These are phyloP conservation scores for Falco novaeseelandiae DNA, from an alignment of 2,797 vertebrate species.

Conservation along the genomic window DNA sequence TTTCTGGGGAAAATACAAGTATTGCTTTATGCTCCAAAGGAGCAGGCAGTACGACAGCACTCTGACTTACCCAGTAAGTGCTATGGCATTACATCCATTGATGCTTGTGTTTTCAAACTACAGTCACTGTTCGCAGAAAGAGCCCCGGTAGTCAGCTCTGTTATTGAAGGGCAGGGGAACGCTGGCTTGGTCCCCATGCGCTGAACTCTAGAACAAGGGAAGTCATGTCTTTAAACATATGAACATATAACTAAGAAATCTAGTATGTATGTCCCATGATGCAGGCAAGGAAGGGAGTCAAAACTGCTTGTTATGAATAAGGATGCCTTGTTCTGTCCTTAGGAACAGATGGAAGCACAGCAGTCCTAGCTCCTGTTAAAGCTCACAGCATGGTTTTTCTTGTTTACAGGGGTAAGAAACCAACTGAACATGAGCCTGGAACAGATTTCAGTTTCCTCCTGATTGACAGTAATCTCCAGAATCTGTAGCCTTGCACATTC, in stretches of 20 bases:
- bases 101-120: background rate
- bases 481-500: constrained; percentile 22
- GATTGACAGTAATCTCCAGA: constrained; percentile 2
- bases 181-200: background rate
- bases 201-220: background rate
- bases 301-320: background rate
- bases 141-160: background rate
- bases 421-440: constrained; percentile 82
- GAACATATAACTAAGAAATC: background rate
- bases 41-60: background rate
- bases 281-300: background rate
- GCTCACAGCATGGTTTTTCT: constrained; percentile 17
- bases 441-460: constrained; percentile 87
- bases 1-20: background rate
- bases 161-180: background rate
- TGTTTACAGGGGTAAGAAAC: constrained; percentile 77
- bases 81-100: background rate
- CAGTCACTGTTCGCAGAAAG: background rate
- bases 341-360: background rate
- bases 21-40: background rate
- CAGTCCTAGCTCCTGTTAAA: background rate
- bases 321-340: background rate
- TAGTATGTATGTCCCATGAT: background rate
- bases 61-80: background rate
- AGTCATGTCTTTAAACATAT: background rate